Evolutionary conservation across 2,888 invertebrate species (phyloP).

Genomic region (Lutraria lutraria): DNA sequence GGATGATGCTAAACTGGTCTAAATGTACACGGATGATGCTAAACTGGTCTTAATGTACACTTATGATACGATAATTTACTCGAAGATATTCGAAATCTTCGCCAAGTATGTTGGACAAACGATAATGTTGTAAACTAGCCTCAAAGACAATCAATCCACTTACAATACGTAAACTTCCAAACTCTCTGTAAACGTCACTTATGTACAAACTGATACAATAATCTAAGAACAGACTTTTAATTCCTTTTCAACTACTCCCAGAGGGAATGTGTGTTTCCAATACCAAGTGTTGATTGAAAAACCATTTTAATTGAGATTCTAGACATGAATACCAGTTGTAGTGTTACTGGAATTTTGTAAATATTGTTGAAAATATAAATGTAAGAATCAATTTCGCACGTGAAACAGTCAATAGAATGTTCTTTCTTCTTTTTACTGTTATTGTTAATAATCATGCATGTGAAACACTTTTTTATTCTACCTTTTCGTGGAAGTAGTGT

Average conservation of each 20-base stretch:
- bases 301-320: conserved; percentile 8
- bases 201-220: not conserved
- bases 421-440: not conserved
- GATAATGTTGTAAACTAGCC: not conserved
- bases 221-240: conserved; percentile 5
- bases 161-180: conserved; percentile 23
- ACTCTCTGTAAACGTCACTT: not conserved
- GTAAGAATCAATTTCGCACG: not conserved
- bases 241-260: conserved; percentile 9
- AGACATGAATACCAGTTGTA: conserved; percentile 15
- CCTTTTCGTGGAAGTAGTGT: too few relatives aligned
- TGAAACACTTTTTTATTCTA: too few relatives aligned
- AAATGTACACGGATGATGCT: too few relatives aligned
- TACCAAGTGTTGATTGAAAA: not conserved
- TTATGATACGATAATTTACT: not conserved
- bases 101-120: conserved; percentile 18
- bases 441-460: too few relatives aligned
- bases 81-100: not conserved
- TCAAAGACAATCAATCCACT: conserved; percentile 36
- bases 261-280: not conserved
- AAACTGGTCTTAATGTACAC: too few relatives aligned
- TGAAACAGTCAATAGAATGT: not conserved
- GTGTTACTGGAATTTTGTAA: not conserved
- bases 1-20: too few relatives aligned
- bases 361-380: not conserved